phyloP scores from a whole-genome alignment of 2,888 invertebrate species.

The Rhyacophila evoluta region DNA sequence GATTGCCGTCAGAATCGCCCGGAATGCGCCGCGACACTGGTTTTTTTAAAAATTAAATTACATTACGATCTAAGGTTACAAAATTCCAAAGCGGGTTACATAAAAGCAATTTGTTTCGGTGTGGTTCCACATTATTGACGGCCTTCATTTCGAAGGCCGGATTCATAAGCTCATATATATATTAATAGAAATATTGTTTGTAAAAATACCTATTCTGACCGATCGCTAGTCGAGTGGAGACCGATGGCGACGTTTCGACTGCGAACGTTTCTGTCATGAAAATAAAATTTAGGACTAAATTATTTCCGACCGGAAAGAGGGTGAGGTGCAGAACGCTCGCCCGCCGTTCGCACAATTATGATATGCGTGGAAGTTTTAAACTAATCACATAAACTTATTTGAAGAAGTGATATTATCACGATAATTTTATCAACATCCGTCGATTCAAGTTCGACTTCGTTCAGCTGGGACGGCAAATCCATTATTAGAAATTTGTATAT shows the following conservation, averaged over 20 bases:
- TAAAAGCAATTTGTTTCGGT: conserved; percentile 54
- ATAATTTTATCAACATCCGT: conserved; percentile 25
- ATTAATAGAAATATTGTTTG: conserved; percentile 30
- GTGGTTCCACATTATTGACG: conserved; percentile 51
- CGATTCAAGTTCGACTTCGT: conserved; percentile 33
- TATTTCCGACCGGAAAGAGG: conserved; percentile 38
- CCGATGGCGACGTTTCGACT: conserved; percentile 29
- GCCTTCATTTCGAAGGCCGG: conserved; percentile 26
- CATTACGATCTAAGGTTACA: conserved; percentile 19
- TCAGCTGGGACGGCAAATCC: conserved; percentile 55
- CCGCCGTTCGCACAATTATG: conserved; percentile 39
- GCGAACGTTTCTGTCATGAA: conserved; percentile 31
- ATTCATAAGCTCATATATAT: conserved; percentile 53
- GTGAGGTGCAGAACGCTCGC: conserved; percentile 43
- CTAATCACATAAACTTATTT: conserved; percentile 37
- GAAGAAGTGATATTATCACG: conserved; percentile 18
- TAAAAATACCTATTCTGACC: conserved; percentile 48
- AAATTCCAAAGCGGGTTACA: conserved; percentile 53
- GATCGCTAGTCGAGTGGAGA: conserved; percentile 33
- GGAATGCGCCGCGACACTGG: neutral
- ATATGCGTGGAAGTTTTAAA: conserved; percentile 51
- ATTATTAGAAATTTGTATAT: conserved; percentile 44
- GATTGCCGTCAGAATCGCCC: neutral
- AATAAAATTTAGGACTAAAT: conserved; percentile 37
- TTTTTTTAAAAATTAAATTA: conserved; percentile 23